Conservation (phyloP, 2,888 invertebrate genomes). For the Zaprionus lineosus region DNA sequence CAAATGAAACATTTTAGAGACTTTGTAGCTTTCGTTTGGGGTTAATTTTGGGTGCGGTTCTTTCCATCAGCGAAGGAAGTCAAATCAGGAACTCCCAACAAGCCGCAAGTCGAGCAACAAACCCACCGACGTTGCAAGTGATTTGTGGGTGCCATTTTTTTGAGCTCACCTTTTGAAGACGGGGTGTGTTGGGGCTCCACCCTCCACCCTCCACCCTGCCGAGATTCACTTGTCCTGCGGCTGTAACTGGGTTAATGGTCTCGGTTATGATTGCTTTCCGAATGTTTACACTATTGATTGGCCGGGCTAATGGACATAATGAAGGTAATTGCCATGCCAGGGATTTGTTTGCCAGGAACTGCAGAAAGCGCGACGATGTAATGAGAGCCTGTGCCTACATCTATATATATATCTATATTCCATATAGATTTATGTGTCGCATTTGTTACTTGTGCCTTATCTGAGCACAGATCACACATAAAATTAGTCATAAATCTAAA, state of each 20-base stretch:
- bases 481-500: conserved; percentile 38
- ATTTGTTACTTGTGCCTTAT: too few species aligned
- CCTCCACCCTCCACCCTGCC: too few species aligned
- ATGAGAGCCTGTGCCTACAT: too few species aligned
- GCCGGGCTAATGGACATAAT: conserved; percentile 45
- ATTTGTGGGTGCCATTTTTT: conserved; percentile 35
- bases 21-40: conserved; percentile 10
- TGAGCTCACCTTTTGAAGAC: neutral
- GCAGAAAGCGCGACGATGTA: too few species aligned
- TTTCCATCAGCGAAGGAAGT: conserved; percentile 28
- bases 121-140: conserved; percentile 29
- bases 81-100: neutral
- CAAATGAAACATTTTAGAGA: conserved; percentile 19
- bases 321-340: conserved; percentile 35
- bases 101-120: conserved; percentile 8
- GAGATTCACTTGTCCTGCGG: conserved; percentile 24
- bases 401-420: too few species aligned
- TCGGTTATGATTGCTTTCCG: conserved; percentile 54
- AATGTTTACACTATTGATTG: conserved; percentile 48
- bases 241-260: conserved; percentile 62
- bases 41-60: conserved; percentile 52
- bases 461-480: conserved; percentile 20
- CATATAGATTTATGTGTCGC: too few species aligned
- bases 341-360: conserved; percentile 41
- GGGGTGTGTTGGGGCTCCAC: neutral